Conservation (phyloP, 2,888 invertebrate species). For the Napeogenes sylphis region DNA sequence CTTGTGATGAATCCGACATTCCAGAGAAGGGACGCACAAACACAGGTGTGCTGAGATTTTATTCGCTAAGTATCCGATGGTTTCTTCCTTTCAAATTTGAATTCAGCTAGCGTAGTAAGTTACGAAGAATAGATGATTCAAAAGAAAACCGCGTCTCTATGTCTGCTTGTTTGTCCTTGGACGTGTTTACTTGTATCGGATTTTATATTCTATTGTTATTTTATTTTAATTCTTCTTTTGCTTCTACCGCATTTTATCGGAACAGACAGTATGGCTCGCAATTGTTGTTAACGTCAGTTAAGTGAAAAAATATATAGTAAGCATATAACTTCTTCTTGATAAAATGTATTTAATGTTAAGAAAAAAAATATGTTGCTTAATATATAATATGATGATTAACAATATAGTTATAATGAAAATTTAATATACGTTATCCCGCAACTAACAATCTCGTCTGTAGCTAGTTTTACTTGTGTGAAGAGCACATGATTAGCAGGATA, state of each 20-base stretch:
- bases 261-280: constrained; percentile 23
- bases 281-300: neutral
- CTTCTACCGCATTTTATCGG: constrained; percentile 10
- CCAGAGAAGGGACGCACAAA: constrained; percentile 11
- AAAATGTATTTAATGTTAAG: too few relatives aligned
- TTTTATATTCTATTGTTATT: constrained; percentile 23
- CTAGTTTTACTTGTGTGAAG: constrained; percentile 7
- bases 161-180: constrained; percentile 34
- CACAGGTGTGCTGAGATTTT: constrained; percentile 17
- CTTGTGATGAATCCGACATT: constrained; percentile 17
- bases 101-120: constrained; percentile 33
- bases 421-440: neutral
- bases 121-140: constrained; percentile 35
- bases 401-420: neutral
- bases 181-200: constrained; percentile 22
- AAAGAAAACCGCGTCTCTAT: constrained; percentile 35
- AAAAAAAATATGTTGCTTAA: too few relatives aligned
- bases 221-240: constrained; percentile 21
- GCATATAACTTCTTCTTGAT: too few relatives aligned
- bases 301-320: too few relatives aligned
- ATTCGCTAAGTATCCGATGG: constrained; percentile 7
- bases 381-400: too few relatives aligned
- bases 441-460: neutral
- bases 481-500: constrained; percentile 6
- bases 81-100: constrained; percentile 20